Percentiles rank a stretch among this genome's conserved stretches.
phyloP scores from a whole-genome alignment of 1,140 invertebrate species.

The Aphis gossypii region DNA sequence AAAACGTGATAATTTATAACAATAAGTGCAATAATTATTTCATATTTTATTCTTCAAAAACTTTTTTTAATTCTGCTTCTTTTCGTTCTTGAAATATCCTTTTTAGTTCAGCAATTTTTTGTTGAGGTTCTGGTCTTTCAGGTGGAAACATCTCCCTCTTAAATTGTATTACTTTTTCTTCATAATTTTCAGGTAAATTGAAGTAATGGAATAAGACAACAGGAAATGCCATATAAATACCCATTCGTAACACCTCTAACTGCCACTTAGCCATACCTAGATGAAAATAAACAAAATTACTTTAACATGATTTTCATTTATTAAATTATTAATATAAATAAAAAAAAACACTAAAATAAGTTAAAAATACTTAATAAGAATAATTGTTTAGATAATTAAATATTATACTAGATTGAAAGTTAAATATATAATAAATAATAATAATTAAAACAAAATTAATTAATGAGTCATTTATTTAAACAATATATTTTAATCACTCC shows the following conservation, averaged over 20 bases:
- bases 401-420: neutral
- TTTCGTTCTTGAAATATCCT: constrained; percentile 26
- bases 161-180: constrained; percentile 77
- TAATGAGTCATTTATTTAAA: too few relatives aligned
- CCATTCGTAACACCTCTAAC: constrained; percentile 82
- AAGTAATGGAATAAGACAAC: constrained; percentile 84
- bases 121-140: constrained; percentile 30
- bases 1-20: neutral
- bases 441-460: too few relatives aligned
- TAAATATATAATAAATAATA: too few relatives aligned
- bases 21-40: neutral
- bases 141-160: constrained; percentile 67
- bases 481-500: too few relatives aligned
- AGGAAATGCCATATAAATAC: constrained; percentile 84
- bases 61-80: constrained; percentile 45
- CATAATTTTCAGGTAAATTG: constrained; percentile 83
- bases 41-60: constrained; percentile 35
- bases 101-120: constrained; percentile 41
- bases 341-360: too few relatives aligned
- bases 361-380: neutral
- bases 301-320: neutral
- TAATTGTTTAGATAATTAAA: neutral
- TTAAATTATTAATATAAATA: neutral
- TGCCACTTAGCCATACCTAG: constrained; percentile 78
- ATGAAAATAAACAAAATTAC: neutral